Evolutionary conservation across 2,797 vertebrate genomes (phyloP).

Genomic region (Circus cinereus): DNA sequence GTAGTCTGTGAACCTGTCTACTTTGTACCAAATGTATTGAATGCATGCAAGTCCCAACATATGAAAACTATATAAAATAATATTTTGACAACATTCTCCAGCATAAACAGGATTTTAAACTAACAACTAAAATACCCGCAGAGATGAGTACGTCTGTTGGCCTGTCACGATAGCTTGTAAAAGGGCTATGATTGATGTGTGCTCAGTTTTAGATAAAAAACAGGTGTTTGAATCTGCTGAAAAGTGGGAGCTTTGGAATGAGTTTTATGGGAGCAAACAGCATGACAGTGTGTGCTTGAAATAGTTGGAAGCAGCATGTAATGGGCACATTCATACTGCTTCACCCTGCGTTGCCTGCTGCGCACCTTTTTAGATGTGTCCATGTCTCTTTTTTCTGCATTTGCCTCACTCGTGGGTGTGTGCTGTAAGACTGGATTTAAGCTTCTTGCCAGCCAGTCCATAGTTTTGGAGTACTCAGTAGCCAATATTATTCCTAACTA

Average conservation of each 20-base stretch:
- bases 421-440: not conserved
- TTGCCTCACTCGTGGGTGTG: not conserved
- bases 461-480: not conserved
- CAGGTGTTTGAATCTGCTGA: not conserved
- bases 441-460: not conserved
- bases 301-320: not conserved
- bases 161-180: not conserved
- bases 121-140: not conserved
- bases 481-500: not conserved
- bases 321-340: not conserved
- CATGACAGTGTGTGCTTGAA: not conserved
- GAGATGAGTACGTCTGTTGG: not conserved
- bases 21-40: not conserved
- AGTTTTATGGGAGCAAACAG: not conserved
- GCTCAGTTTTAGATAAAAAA: not conserved
- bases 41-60: not conserved
- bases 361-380: no score
- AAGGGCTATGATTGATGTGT: accelerated
- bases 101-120: not conserved
- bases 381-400: not conserved
- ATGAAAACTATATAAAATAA: not conserved
- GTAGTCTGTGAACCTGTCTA: not conserved
- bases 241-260: not conserved
- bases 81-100: not conserved
- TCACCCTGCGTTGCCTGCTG: not conserved